These are phyloP conservation scores for Scytalopus superciliaris DNA, from an alignment of 2,113 vertebrate species.

Conservation along the genomic window DNA sequence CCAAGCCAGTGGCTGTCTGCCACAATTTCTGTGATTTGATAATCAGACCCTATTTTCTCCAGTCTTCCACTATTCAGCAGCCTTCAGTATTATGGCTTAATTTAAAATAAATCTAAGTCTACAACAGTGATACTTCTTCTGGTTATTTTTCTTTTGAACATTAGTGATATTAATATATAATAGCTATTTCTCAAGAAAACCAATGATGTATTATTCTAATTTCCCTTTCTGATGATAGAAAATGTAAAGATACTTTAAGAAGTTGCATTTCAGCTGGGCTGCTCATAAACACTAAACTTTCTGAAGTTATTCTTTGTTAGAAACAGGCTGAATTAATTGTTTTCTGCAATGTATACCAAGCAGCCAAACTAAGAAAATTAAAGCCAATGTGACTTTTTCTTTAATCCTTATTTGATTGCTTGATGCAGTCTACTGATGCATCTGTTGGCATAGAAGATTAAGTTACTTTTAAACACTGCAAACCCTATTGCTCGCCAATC, in stretches of 20 bases:
- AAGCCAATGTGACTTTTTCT: slow-evolving; percentile 39
- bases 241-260: neutral
- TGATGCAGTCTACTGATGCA: slow-evolving; percentile 43
- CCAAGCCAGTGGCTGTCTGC: neutral
- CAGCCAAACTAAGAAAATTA: slow-evolving; percentile 40
- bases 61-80: neutral
- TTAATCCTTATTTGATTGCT: slow-evolving; percentile 65
- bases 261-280: neutral
- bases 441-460: slow-evolving; percentile 28
- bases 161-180: neutral
- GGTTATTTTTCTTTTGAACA: neutral
- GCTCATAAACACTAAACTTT: neutral
- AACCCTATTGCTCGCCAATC: neutral
- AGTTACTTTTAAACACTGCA: slow-evolving; percentile 45
- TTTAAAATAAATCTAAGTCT: neutral
- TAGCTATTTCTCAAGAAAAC: neutral
- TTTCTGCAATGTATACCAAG: slow-evolving; percentile 29
- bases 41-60: neutral
- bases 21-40: neutral
- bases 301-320: neutral
- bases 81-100: neutral
- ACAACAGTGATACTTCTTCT: neutral
- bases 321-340: slow-evolving; percentile 19
- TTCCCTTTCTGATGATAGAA: neutral
- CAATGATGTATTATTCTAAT: neutral